Evolutionary conservation across 2,797 vertebrate genomes (phyloP).

Genomic region (Luscinia luscinia): DNA sequence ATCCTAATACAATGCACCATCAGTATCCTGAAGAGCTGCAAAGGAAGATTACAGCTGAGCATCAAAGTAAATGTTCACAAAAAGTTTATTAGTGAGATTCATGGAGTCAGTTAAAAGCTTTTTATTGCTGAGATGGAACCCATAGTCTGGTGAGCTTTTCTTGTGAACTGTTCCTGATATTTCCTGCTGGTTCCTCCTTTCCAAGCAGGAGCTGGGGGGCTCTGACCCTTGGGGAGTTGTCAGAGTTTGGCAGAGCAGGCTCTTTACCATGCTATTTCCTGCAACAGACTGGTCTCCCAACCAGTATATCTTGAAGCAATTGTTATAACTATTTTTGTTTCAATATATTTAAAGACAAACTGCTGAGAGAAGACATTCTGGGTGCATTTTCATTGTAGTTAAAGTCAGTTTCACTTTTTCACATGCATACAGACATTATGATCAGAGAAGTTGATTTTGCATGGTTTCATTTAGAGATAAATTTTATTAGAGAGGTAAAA

Average conservation of each 20-base stretch:
- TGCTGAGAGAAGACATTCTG: neutral
- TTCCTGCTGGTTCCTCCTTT: neutral
- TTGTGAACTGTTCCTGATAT: neutral
- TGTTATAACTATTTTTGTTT: neutral
- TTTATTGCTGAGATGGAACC: neutral
- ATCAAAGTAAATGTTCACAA: neutral
- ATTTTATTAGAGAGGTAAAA: neutral
- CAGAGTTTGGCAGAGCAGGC: slow-evolving; percentile 18
- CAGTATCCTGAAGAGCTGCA: neutral
- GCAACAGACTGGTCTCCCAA: slow-evolving; percentile 50
- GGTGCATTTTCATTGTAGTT: neutral
- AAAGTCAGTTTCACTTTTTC: neutral
- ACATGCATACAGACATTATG: neutral
- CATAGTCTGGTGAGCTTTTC: neutral
- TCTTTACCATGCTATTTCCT: neutral
- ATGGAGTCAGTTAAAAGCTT: neutral
- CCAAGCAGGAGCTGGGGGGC: neutral
- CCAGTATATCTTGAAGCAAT: neutral
- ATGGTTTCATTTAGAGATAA: neutral
- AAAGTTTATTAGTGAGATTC: neutral
- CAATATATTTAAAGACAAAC: neutral
- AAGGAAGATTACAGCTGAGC: neutral
- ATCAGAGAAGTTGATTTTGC: neutral
- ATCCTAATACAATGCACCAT: neutral
- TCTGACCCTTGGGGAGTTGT: neutral